Evolutionary conservation across 1,140 invertebrate species (phyloP).

Genomic region (Brachionus asplanchnoidis): DNA sequence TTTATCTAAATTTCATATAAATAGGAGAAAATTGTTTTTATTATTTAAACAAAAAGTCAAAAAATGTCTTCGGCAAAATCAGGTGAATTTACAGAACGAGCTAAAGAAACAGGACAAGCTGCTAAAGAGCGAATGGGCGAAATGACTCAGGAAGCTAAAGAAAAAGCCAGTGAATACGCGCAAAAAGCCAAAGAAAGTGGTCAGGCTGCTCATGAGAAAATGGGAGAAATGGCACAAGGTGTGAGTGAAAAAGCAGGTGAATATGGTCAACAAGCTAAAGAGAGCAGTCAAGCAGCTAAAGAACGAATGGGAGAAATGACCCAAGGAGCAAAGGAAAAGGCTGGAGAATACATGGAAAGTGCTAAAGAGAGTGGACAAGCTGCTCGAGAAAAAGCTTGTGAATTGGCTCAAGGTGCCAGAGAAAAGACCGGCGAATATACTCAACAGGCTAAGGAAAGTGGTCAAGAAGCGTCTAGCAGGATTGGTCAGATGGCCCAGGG

Average conservation of each 20-base stretch:
- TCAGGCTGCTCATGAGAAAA: neutral
- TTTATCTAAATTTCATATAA: neutral
- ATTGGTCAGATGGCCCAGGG: neutral
- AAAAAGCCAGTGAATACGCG: neutral
- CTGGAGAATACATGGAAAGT: neutral
- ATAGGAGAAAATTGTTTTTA: neutral
- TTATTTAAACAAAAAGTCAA: neutral
- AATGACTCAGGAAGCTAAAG: neutral
- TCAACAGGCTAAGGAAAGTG: neutral
- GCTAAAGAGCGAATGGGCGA: neutral
- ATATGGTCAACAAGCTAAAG: slow-evolving; percentile 6
- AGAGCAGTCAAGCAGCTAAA: neutral
- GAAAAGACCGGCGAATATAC: slow-evolving; percentile 4
- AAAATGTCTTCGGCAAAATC: neutral
- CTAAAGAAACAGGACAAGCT: neutral
- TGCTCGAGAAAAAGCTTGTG: neutral
- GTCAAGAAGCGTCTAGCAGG: neutral
- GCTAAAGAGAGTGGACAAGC: neutral
- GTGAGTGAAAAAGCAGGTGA: neutral
- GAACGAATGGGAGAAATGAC: neutral
- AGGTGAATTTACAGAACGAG: neutral
- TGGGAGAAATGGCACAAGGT: neutral
- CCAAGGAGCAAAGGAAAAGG: neutral
- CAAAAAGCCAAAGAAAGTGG: slow-evolving; percentile 3
- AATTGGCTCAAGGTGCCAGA: neutral